Base-by-base conservation (phyloP, 2,113 vertebrate species). In the Sclerurus mexicanus region DNA sequence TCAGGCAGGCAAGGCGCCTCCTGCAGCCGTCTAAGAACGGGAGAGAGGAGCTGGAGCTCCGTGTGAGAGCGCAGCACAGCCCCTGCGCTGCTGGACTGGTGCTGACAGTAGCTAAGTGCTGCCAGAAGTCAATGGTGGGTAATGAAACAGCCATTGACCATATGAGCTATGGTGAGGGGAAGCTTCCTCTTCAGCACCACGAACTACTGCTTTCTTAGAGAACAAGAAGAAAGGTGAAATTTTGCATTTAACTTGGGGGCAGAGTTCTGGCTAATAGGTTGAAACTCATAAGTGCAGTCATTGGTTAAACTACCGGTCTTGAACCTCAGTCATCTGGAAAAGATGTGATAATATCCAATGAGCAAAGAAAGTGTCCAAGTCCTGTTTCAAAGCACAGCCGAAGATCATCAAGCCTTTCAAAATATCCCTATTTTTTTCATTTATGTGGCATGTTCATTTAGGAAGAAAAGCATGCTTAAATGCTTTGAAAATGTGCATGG, bases 51-150 rank as follows among this genome's bases (percentile, higher is more conserved):
- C 13, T 15, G 44, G 35, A 39, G 58, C 1, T 63, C 30, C 14
- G 6, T 53, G 63, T 20, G 24, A 4, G 37, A 2, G 8, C 1
- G 21, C 15, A 6, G 64, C 12, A 0, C 3, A 2, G 40, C 46
- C 4, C 0, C 0, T 31, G 40, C 40, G 14, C 40, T 42, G 40
- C 13, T 42, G 40, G 14, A 42, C 67, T 6, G 2, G 19, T 49
- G 20, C 73, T 33, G 40, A 66, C 15, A 12, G 35, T 14, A 4
- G 2, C 8, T 9, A 8, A 30, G 23, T 7, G 10, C 30, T 5
- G 5, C 16, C 58, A 52, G 52, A 37, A 47, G 7, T 12, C 35
- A 24, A 30, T 2, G 4, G 15, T 12, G 13, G 16, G 14, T 33
- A 12, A 42, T 7, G 30, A 67, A 59, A 31, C 6, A 9, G 5